Evolutionary conservation across 2,888 invertebrate species (phyloP), one percentile per base, ranked within the genome.

Genomic region (Phyllotreta striolata): DNA sequence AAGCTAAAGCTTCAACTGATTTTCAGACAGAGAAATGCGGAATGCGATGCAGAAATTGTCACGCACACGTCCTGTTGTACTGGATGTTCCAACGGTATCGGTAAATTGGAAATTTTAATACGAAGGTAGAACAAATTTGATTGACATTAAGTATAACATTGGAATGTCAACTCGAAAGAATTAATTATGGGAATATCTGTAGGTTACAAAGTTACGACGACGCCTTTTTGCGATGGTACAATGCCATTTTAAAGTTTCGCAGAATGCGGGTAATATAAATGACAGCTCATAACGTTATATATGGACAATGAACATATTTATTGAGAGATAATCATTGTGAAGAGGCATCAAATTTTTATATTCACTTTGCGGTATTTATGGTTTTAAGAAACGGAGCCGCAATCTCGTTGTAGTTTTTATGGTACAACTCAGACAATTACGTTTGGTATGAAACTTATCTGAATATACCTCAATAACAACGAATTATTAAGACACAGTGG

Each of bases 401-500:
- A 68, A 66, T 68, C 65, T 68, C 63, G 66, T 68, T 66, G 62
- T 62, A 38, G 13, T 68, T 68, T 68, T 68, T 68, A 68, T 63
- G 63, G 57, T 62, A 44, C 52, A 52, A 66, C 34, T 61, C 63
- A 63, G 66, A 66, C 63, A 63, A 66, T 66, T 58, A 61, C 56
- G 64, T 68, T 64, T 62, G 63, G 68, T 67, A 67, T 64, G 66
- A 58, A 68, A 66, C 63, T 63, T 66, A 64, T 66, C 63, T 62
- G 62, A 64, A 67, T 67, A 62, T 63, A 54, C 64, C 43, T 43
- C 62, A 64, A 70, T 69, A 71, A 71, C 68, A 66, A 63, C 67
- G 68, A 69, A 69, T 74, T 73, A 74, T 74, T 73, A 71, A 75
- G 73, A 73, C 73, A 70, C 72, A 72, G 71, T 70, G 70, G 70